phyloP scores from a whole-genome alignment of 2,888 invertebrate species.

The Eulithis prunata region DNA sequence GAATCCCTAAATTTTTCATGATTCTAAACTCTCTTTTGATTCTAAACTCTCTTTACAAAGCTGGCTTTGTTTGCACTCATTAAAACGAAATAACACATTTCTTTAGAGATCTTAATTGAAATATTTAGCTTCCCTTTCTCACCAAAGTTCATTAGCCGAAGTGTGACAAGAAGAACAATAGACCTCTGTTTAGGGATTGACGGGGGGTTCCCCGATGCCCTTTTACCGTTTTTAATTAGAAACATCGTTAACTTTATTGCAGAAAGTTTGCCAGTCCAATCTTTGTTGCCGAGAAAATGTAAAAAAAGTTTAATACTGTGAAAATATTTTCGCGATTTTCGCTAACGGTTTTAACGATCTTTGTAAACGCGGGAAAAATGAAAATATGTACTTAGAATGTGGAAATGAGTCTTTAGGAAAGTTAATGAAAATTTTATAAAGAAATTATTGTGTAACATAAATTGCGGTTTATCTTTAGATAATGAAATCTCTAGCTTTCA shows the following conservation, averaged over 20 bases:
- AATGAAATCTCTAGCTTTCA: no score
- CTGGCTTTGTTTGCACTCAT: constrained; percentile 38
- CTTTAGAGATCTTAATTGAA: constrained; percentile 58
- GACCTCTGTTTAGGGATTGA: constrained; percentile 54
- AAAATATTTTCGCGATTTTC: constrained; percentile 38
- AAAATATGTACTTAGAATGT: constrained; percentile 24
- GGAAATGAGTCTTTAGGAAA: constrained; percentile 17
- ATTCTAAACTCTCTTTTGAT: constrained; percentile 26
- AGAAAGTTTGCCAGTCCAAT: constrained; percentile 49
- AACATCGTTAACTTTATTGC: constrained; percentile 52
- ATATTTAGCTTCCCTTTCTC: constrained; percentile 45
- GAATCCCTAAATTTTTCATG: not conserved
- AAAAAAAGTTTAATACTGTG: constrained; percentile 54
- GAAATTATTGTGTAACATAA: not conserved
- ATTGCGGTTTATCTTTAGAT: no score
- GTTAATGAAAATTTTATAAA: not conserved
- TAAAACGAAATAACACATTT: constrained; percentile 58
- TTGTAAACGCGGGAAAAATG: constrained; percentile 22
- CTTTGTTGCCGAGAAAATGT: constrained; percentile 55
- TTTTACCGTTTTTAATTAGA: constrained; percentile 56
- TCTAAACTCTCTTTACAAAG: constrained; percentile 37
- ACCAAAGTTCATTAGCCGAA: constrained; percentile 45
- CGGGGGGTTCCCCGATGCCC: constrained; percentile 52
- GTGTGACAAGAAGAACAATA: constrained; percentile 44
- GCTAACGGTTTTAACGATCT: constrained; percentile 32